Base-by-base conservation (phyloP, 2,797 vertebrate species). In the Rhinogobio ventralis region DNA sequence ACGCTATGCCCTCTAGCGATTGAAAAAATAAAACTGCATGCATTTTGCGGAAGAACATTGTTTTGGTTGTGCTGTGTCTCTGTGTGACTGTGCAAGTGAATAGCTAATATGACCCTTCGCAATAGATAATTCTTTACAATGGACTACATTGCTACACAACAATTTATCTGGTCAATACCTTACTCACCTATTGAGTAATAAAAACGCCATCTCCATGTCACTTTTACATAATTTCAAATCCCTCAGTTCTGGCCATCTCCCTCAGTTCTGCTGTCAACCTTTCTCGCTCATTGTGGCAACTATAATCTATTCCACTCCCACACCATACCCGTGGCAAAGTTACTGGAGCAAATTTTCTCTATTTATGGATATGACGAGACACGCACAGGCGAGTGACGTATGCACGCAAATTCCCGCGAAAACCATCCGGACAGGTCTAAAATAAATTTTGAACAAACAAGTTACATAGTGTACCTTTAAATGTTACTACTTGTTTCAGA, bases 121-220 rank as follows among this genome's bases (percentile, higher is more conserved):
- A 62, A 15, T 5, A 28, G 5, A 62, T 1, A 9, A 9, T 5
- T 4, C 11, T 25, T 60, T 60, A 25, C 10, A 25, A 14, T 60
- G 11, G 10, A 28, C 25, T 30, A 25, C 4, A 1, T 30, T 14
- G 14, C 25, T 15, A n/a, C n/a, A n/a, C n/a, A n/a, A n/a, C n/a
- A n/a, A 15, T 62, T 15, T 15, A 64, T 30, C 14, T 15, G 25
- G 15, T 7, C 6, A 30, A 64, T 7, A 64, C 2, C 25, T 7
- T 62, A 62, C 60, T 62, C 25, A 15, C 60, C 13, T 28, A 15
- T 1, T 62, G 60, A 28, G 60, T 15, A 3, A 28, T 15, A 28
- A 28, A 1, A 28, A 15, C 13, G 0, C 25, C n/a, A 2, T 28
- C 2, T 62, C 5, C 3, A 7, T 19, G 0, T 20, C 19, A 7